Base-by-base conservation (phyloP, 2,888 invertebrate species). In the Drosophila austrosaltans region DNA sequence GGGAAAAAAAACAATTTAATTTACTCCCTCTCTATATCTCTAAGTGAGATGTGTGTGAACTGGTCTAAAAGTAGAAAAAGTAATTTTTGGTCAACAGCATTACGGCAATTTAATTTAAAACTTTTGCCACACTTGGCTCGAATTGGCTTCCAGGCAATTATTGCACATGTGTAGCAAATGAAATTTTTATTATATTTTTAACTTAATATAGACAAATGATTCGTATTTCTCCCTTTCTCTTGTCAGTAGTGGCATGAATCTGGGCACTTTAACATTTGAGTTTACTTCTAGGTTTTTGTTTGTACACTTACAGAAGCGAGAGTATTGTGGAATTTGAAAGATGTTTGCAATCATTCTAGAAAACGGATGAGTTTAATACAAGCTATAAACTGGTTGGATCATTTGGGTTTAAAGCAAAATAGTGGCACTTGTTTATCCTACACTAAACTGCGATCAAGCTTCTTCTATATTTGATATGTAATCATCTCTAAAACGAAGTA, bases 61-160 rank as follows among this genome's bases (percentile, higher is more conserved):
- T 16, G 53, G 32, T 10, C 10, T 12, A 56, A 16, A 12, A 30
- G 44, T 53, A 25, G 67, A 56, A 61, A 16, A 16, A 16, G 16
- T 71, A 64, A 69, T 65, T 63, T 76, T 63, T 76, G 76, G 62
- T 68, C 69, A 84, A 82, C 63, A 64, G 72, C 69, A 72, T 82
- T 85, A 69, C 70, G 69, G 28, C 71, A 75, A 85, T 79, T 88
- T 74, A 70, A 89, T 84, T 89, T 39, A 76, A 69, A 78, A 84
- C 87, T 79, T 83, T 83, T 73, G 68, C 54, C 70, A 40, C 40
- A 25, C 25, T 48, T 48, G 48, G 22, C 48, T 48, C 53, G 63
- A 56, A 56, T 62, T 64, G 63, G 40, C 36, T 48, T 12, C 16
- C 56, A 4, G 6, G 42, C 61, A 70, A 66, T 66, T 72, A 81